Percentiles rank a stretch among this genome's conserved stretches.
phyloP scores from a whole-genome alignment of 2,113 vertebrate genomes.

The Rattus rattus region DNA sequence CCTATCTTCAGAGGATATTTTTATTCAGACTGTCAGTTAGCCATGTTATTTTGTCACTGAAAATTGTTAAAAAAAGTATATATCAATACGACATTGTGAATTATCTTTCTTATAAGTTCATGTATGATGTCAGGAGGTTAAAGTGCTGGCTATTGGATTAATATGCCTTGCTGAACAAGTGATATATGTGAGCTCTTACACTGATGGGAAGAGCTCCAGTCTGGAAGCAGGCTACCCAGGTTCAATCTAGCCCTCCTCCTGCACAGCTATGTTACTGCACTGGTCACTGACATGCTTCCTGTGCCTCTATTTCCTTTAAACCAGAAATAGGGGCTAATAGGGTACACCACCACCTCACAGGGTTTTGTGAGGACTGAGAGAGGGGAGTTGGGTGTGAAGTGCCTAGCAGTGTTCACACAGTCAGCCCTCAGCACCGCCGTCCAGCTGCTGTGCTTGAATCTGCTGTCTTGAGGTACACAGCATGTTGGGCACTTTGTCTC shows the following conservation, averaged over 20 bases:
- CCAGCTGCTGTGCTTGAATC: background rate
- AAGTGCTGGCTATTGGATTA: conserved; percentile 44
- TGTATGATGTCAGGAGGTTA: background rate
- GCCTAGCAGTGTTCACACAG: background rate
- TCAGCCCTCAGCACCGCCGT: background rate
- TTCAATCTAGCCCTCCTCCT: background rate
- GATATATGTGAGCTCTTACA: background rate
- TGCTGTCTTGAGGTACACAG: background rate
- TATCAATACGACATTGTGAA: conserved; percentile 38
- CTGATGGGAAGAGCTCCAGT: background rate
- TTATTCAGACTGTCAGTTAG: conserved; percentile 37
- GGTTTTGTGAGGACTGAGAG: background rate
- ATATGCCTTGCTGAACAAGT: background rate
- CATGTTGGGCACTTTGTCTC: background rate
- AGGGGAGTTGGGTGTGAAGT: background rate
- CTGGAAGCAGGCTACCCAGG: background rate
- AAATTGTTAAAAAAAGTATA: conserved; percentile 57
- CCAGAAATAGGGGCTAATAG: background rate
- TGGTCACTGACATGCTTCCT: background rate
- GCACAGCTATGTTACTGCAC: background rate
- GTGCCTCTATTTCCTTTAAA: conserved; percentile 13
- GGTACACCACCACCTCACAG: background rate
- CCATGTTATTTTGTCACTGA: conserved; percentile 63
- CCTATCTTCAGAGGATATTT: conserved; percentile 55
- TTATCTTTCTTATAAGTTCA: conserved; percentile 49